Percentiles rank a stretch among this genome's conserved stretches.
Conservation (phyloP, 1,140 invertebrate genomes). For the Rhyacophila brunnea region DNA sequence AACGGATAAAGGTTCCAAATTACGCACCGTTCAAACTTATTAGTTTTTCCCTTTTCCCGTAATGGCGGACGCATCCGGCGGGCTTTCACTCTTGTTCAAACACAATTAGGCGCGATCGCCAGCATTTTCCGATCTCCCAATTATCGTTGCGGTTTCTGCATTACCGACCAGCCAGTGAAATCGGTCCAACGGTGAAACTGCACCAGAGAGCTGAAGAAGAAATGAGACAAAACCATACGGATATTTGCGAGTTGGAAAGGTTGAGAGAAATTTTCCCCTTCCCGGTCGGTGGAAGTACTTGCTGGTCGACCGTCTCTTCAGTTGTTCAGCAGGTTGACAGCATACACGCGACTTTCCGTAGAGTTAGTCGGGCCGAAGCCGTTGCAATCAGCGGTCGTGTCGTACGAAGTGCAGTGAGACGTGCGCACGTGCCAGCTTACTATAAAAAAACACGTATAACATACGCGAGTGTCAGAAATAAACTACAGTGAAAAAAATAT, state of each 20-base stretch:
- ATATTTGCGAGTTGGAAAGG: too few relatives aligned
- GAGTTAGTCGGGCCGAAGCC: conserved; percentile 13
- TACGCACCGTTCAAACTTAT: too few relatives aligned
- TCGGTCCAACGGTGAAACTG: conserved; percentile 11
- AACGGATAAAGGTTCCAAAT: too few relatives aligned
- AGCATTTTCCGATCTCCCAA: not conserved
- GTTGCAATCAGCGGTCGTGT: not conserved
- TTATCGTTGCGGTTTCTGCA: not conserved
- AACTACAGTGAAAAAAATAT: too few relatives aligned
- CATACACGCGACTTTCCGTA: conserved; percentile 5
- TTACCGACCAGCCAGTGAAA: conserved; percentile 6
- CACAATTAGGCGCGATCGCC: not conserved
- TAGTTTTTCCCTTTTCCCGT: too few relatives aligned
- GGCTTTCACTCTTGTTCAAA: not conserved
- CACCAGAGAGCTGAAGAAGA: not conserved
- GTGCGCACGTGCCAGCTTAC: not conserved
- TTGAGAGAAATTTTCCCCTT: too few relatives aligned
- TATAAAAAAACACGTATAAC: not conserved
- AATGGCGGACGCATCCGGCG: not conserved
- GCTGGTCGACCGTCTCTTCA: not conserved
- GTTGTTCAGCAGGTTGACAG: conserved; percentile 9
- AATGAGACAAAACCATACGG: not conserved
- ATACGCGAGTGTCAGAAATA: too few relatives aligned
- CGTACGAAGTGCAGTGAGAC: not conserved
- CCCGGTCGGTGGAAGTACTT: not conserved